A percentile compares a stretch with the other conserved stretches of the same genome.
These are phyloP conservation scores for Morinoia aosen DNA, from an alignment of 2,888 invertebrate genomes.

Conservation along the genomic window DNA sequence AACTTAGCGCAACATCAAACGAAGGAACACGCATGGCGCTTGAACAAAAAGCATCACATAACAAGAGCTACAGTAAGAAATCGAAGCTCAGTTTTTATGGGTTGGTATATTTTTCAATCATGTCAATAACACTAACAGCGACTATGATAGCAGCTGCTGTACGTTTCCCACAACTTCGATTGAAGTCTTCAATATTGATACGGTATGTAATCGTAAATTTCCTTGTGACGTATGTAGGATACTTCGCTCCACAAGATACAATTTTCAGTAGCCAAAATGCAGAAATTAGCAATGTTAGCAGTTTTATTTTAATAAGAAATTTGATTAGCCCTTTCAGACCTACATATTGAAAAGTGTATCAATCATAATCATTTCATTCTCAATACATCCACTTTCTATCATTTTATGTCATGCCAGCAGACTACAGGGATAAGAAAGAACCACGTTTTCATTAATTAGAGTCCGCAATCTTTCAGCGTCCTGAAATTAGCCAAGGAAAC, in stretches of 20 bases:
- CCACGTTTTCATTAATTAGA: too few species aligned
- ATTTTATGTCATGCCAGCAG: too few species aligned
- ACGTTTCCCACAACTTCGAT: not conserved
- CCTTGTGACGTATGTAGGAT: not conserved
- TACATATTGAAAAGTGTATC: too few species aligned
- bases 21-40: not conserved
- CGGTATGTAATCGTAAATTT: not conserved
- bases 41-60: not conserved
- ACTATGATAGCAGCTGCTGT: not conserved
- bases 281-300: not conserved
- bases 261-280: not conserved
- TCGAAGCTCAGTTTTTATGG: not conserved
- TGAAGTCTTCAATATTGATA: not conserved
- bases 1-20: not conserved
- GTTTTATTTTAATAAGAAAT: not conserved
- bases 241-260: not conserved
- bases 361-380: too few species aligned
- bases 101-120: not conserved
- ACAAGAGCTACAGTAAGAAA: not conserved
- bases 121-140: not conserved
- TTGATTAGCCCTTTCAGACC: not conserved
- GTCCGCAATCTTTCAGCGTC: too few species aligned
- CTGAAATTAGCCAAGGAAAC: too few species aligned
- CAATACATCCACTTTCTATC: too few species aligned
- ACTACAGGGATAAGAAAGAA: too few species aligned